Evolutionary conservation across 37 sponge, comb jelly and placozoan species (phyloP).

Genomic region (Tethya wilhelma): DNA sequence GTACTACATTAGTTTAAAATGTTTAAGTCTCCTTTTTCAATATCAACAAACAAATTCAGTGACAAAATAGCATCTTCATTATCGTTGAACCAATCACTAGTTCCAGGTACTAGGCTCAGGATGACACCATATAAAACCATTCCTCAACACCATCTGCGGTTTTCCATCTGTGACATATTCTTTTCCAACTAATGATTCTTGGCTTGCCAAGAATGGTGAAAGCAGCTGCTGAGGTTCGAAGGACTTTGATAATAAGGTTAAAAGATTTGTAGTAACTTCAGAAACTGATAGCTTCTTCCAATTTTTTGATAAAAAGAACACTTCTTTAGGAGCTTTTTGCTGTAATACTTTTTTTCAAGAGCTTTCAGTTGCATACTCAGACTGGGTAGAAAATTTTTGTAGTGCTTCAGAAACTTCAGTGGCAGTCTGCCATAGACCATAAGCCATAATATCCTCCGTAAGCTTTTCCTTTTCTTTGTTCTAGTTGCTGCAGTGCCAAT

Average conservation of each 20-base stretch:
- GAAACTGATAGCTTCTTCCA: neutral
- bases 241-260: neutral
- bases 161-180: neutral
- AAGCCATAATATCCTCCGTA: neutral
- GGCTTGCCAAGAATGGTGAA: neutral
- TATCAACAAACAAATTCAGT: neutral
- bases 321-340: neutral
- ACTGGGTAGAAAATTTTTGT: neutral
- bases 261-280: neutral
- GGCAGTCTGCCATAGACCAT: slow-evolving; percentile 5
- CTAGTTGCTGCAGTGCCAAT: neutral
- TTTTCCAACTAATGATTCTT: neutral
- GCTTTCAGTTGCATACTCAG: neutral
- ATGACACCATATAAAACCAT: neutral
- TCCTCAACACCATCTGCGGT: neutral
- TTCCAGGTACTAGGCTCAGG: neutral
- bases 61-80: neutral
- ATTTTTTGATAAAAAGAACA: neutral
- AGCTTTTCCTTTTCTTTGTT: slow-evolving; percentile 2
- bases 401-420: neutral
- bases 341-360: neutral
- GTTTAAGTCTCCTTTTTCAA: neutral
- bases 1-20: neutral
- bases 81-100: neutral
- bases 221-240: neutral